phyloP scores from a whole-genome alignment of 1,140 invertebrate genomes.

The Augochlora pura region DNA sequence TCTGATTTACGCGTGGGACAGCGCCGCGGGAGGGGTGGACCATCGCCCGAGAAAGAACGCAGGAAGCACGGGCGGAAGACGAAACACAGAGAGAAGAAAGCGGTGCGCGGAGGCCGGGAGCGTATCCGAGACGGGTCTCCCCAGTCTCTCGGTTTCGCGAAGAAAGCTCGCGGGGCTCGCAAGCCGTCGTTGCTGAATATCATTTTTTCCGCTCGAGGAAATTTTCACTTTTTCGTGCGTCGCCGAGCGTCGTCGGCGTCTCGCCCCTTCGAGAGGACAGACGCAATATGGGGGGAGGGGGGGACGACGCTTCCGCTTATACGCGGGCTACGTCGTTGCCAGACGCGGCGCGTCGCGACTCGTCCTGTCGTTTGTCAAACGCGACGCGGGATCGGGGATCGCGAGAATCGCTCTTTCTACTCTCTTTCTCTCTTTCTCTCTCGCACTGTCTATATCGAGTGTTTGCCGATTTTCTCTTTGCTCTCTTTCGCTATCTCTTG shows the following conservation, averaged over 20 bases:
- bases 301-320: conserved; percentile 46
- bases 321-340: conserved; percentile 43
- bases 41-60: not conserved
- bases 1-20: conserved; percentile 65
- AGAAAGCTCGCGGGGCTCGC: conserved; percentile 7
- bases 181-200: conserved; percentile 58
- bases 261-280: conserved; percentile 43
- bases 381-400: conserved; percentile 52
- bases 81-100: conserved; percentile 9
- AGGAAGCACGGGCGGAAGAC: not conserved
- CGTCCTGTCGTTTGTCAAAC: conserved; percentile 66
- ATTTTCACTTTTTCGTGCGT: conserved; percentile 63
- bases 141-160: conserved; percentile 5
- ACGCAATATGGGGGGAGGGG: conserved; percentile 1
- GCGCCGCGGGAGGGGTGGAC: not conserved
- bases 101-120: not conserved
- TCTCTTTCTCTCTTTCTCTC: not conserved
- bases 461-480: too few species aligned
- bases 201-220: conserved; percentile 65
- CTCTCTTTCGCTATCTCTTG: too few species aligned
- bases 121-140: not conserved
- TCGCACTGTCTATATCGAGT: too few species aligned
- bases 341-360: conserved; percentile 55
- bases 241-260: conserved; percentile 28
- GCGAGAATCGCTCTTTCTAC: conserved; percentile 1